Evolutionary conservation across 2,797 vertebrate species (phyloP), one percentile per base, ranked within the genome.

Genomic region (Lophura swinhoii): DNA sequence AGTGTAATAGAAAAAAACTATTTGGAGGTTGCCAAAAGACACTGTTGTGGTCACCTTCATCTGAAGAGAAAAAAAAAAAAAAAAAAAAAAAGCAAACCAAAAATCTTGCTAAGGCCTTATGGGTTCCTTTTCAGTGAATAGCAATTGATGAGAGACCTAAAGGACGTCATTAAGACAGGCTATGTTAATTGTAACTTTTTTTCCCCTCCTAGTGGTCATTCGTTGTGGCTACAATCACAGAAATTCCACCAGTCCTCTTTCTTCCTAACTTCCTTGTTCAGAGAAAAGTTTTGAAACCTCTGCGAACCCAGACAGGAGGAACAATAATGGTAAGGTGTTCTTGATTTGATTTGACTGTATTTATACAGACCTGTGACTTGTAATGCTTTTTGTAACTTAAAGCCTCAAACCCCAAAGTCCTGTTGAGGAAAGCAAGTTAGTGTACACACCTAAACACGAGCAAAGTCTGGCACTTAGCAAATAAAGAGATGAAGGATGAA

Each of bases 221-320:
- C 62, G 98, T 98, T 56, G 99, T 99, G 72, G 99, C 99, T 74
- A 98, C 98, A 33, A 99, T 99, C 97, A 99, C 99, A 33, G 99
- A 99, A 97, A 99, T 99, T 66, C 99, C 99, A 43, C 99, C 99
- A 3, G 97, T 99, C 58, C 87, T 99, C 95, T 98, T 99, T 91
- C 97, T 99, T 63, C 99, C 99, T 63, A 99, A 99, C 97, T 99
- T 99, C 63, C 97, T 99, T 80, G 99, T 99, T 82, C 99, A 99
- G 97, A 98, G 99, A 33, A 99, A 97, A 93, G 99, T 99, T 63
- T 96, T 99, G 91, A 98, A 97, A 83, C 99, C 99, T 26, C 96
- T 99, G 3, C 97, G 99, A 90, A 99, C 98, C 10, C 99, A 99
- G 97, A 99, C 99, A 1, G 99, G 99, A 95, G 99, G 99, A 87